phyloP scores from a whole-genome alignment of 2,797 vertebrate species.

The Malacoraja senta region DNA sequence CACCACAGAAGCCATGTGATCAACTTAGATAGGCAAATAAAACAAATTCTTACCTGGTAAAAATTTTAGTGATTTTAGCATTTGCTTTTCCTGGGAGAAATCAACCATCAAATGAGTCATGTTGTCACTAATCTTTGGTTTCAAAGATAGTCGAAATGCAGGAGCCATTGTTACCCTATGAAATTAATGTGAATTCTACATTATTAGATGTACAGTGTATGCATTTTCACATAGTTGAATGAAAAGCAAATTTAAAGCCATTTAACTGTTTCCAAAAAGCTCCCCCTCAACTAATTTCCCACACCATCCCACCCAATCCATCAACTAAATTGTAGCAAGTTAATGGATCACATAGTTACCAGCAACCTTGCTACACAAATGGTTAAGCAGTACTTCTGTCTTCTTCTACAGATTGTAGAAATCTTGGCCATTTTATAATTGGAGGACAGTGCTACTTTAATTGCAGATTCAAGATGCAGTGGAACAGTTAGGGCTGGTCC shows the following conservation, averaged over 20 bases:
- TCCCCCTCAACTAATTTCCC: no score
- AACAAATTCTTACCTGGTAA: slow-evolving; percentile 69
- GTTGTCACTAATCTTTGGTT: slow-evolving; percentile 71
- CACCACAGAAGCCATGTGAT: not conserved
- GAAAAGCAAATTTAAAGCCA: no score
- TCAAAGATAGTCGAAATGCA: slow-evolving; percentile 78
- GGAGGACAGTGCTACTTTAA: not conserved
- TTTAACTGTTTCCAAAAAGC: no score
- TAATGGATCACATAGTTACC: not conserved
- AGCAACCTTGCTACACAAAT: not conserved
- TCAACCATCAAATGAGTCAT: slow-evolving; percentile 85
- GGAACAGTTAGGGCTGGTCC: not conserved
- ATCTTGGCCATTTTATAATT: not conserved
- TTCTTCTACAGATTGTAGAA: not conserved
- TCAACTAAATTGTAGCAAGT: not conserved
- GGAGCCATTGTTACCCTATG: slow-evolving; percentile 84
- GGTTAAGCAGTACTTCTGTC: not conserved
- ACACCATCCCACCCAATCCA: no score
- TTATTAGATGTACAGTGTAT: not conserved
- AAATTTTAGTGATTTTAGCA: slow-evolving; percentile 73
- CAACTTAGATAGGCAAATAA: not conserved
- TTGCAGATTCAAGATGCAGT: not conserved
- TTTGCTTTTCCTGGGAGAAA: slow-evolving; percentile 72
- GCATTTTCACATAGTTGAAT: not conserved
- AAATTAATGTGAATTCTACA: not conserved